Evolutionary conservation across 2,797 vertebrate genomes (phyloP).

Genomic region (Pyrocephalus nanus): DNA sequence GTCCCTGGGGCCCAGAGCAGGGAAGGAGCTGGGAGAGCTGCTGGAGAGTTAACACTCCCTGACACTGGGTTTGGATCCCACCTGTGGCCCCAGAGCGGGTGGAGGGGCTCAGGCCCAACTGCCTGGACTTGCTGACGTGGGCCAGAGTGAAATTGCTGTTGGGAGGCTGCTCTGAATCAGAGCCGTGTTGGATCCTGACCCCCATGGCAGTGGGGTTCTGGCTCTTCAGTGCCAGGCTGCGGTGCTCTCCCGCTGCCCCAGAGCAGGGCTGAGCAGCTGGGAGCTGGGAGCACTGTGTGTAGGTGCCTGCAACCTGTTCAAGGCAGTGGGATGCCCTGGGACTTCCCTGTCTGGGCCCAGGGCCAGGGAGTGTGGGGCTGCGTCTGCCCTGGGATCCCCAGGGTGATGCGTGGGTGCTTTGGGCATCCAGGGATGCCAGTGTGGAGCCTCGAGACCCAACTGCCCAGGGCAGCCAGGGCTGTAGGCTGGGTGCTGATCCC

Average conservation of each 20-base stretch:
- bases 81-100: accelerated
- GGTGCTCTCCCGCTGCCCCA: accelerated
- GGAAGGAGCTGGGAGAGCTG: neutral
- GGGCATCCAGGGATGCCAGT: neutral
- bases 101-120: accelerated
- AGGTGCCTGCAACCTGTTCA: neutral
- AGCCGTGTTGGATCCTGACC: neutral
- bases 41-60: neutral
- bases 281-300: neutral
- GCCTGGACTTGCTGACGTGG: accelerated
- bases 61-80: neutral
- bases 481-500: neutral
- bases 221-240: neutral
- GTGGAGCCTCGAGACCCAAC: accelerated
- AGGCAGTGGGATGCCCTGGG: neutral
- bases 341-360: neutral
- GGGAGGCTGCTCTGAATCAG: neutral
- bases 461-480: accelerated
- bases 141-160: neutral
- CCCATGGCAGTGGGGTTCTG: accelerated
- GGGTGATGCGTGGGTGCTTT: neutral
- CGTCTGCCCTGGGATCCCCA: neutral
- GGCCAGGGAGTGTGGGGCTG: neutral
- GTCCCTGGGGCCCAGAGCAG: accelerated
- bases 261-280: neutral